A percentile compares a stretch with the other conserved stretches of the same genome.
Evolutionary conservation across 2,113 vertebrate species (phyloP).

Genomic region (Daubentonia madagascariensis): DNA sequence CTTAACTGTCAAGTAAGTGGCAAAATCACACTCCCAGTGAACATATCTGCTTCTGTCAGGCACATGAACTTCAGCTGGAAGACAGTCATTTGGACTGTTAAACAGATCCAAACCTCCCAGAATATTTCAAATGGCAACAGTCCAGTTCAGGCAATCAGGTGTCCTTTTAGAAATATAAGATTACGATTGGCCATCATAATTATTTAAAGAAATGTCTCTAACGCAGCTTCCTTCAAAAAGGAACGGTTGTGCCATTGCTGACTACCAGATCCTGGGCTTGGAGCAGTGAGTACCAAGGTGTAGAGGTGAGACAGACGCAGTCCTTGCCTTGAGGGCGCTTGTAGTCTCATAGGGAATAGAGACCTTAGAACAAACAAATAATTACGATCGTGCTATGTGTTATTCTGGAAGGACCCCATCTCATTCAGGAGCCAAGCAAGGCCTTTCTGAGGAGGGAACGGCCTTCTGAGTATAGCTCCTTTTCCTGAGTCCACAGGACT

Average conservation of each 20-base stretch:
- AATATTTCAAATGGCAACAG: neutral
- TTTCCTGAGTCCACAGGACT: neutral
- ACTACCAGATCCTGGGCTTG: neutral
- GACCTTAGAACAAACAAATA: neutral
- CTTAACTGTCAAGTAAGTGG: neutral
- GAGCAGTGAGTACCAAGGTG: accelerated
- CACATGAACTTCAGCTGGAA: neutral
- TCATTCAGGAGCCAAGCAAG: neutral
- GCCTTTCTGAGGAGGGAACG: neutral
- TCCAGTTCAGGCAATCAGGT: neutral
- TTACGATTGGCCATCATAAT: neutral
- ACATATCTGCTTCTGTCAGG: neutral
- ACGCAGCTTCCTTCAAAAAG: neutral
- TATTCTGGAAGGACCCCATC: neutral
- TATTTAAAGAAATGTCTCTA: neutral
- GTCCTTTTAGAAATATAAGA: neutral
- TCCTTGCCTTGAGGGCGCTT: neutral
- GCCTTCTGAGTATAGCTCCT: neutral
- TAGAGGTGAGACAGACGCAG: neutral
- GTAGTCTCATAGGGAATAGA: neutral
- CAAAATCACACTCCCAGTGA: neutral
- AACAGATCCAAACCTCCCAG: neutral
- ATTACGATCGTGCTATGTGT: neutral
- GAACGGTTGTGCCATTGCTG: neutral
- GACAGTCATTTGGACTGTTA: neutral